Percentiles rank a stretch among this genome's conserved stretches.
These are phyloP conservation scores for Pomatostomus ruficeps DNA, from an alignment of 2,113 vertebrate genomes.

Conservation along the genomic window DNA sequence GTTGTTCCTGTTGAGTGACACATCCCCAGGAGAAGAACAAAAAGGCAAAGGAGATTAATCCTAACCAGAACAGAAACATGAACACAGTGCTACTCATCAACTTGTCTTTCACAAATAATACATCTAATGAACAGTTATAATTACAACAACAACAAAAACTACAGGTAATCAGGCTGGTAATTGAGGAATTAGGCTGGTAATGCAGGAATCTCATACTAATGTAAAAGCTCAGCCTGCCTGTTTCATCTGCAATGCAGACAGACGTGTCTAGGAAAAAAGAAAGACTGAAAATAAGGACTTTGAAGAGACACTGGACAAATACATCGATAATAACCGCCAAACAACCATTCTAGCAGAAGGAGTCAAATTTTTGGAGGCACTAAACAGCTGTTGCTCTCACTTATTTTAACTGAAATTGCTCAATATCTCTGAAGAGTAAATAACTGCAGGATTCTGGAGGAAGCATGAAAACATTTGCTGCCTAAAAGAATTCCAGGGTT, in stretches of 20 bases:
- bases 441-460: background rate
- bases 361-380: background rate
- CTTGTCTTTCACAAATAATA: conserved; percentile 2
- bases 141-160: conserved; percentile 47
- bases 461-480: background rate
- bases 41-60: background rate
- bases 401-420: conserved; percentile 19
- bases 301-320: background rate
- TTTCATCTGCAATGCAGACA: background rate
- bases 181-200: conserved; percentile 32
- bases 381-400: background rate
- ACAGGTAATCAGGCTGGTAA: conserved; percentile 33
- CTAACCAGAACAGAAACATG: background rate
- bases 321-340: rapidly evolving
- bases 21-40: background rate
- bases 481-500: background rate
- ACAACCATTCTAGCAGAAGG: background rate
- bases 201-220: conserved; percentile 8
- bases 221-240: background rate
- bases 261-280: background rate
- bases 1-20: background rate
- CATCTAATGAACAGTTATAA: conserved; percentile 43
- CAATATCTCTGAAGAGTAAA: background rate
- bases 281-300: background rate
- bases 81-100: background rate